Conservation (phyloP, 1,140 invertebrate genomes). For the Sinella curviseta region DNA sequence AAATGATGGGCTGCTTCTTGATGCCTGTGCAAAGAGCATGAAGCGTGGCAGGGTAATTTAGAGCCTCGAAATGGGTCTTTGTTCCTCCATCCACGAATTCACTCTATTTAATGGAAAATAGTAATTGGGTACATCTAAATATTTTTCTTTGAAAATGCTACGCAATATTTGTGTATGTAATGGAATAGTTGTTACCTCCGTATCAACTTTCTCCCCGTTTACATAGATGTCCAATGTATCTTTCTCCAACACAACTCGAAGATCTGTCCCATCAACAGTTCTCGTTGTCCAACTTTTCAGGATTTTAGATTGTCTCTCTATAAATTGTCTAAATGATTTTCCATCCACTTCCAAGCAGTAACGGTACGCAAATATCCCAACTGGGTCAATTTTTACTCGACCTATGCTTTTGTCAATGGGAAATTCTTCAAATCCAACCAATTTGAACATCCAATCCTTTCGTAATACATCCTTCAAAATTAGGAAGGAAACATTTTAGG, state of each 20-base stretch:
- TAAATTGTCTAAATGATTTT: constrained; percentile 73
- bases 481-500: too few relatives aligned
- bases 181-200: constrained; percentile 55
- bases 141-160: constrained; percentile 25
- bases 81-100: constrained; percentile 79
- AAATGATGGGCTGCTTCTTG: constrained; percentile 48
- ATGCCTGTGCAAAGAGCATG: constrained; percentile 47
- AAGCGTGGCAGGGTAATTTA: constrained; percentile 39
- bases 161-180: constrained; percentile 19
- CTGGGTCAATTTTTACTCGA: constrained; percentile 69
- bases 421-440: constrained; percentile 74
- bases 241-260: constrained; percentile 76
- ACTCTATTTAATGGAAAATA: constrained; percentile 58
- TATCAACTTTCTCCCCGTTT: constrained; percentile 70
- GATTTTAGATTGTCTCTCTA: constrained; percentile 71
- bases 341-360: constrained; percentile 75
- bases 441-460: constrained; percentile 84
- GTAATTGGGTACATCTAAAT: too few relatives aligned
- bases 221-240: constrained; percentile 75
- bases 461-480: constrained; percentile 69
- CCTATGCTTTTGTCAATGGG: constrained; percentile 60
- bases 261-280: constrained; percentile 55
- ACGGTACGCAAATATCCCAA: constrained; percentile 75
- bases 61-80: constrained; percentile 69
- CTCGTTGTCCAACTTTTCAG: constrained; percentile 65